Base-by-base conservation (phyloP, 2,113 vertebrate species). In the Amia ocellicauda region DNA sequence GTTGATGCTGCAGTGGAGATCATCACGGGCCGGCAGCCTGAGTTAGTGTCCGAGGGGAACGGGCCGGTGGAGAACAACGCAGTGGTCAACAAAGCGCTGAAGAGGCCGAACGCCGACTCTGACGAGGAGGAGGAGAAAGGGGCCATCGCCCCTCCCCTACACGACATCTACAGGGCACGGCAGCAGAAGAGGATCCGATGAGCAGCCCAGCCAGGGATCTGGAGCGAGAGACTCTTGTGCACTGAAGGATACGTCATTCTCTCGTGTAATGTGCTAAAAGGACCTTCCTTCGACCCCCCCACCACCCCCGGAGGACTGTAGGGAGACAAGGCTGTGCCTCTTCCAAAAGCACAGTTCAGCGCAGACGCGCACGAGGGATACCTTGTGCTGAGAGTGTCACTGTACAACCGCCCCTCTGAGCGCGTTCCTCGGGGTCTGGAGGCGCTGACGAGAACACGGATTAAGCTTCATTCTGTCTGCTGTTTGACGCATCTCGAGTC, bases 171-270 rank as follows among this genome's bases (percentile, higher is more conserved):
- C 88, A 92, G 97, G 63, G 90, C 96, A 0, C 88, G 97, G 29
- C 97, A 99, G 80, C 97, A 99, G 81, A 99, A 99, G 78, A 91
- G 96, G 74, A 98, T 98, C 79, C 94, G 97, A 85, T 99, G 90
- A 94, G 78, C 43, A 17, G 26, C 23, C 22, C 9, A 8, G n/a
- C 20, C 3, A 20, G 17, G 2, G 8, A 26, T 41, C 40, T 14
- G 23, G 20, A 20, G 41, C 10, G 22, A 54, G 22, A 54, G 51
- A 54, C 51, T 47, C 45, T 19, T 54, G 22, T 7, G 3, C 22
- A 23, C 24, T 23, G 22, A 24, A 19, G 45, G 31, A 36, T 36
- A 36, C 9, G 11, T 24, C 20, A 27, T 54, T 42, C 59, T 61
- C 23, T 41, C 19, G 17, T 13, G 28, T 16, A 11, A 41, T 27